These are phyloP conservation scores for Bombylius major DNA, from an alignment of 2,888 invertebrate genomes.

Conservation along the genomic window DNA sequence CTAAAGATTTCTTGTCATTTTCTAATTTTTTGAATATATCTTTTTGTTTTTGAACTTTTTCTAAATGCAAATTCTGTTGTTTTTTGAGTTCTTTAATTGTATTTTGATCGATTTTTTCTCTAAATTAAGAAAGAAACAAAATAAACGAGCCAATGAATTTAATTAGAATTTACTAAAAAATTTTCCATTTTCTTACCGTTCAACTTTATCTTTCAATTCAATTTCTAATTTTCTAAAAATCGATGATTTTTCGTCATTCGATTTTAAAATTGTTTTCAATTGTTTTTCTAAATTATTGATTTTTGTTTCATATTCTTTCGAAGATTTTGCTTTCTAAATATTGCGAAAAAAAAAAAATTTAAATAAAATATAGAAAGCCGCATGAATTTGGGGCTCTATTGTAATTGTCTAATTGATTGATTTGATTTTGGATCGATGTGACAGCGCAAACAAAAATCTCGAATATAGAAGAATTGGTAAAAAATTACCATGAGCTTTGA, in stretches of 20 bases:
- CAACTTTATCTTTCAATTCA: not conserved
- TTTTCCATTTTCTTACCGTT: not conserved
- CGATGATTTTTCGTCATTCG: not conserved
- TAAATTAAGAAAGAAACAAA: too few relatives aligned
- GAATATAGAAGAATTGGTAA: too few relatives aligned
- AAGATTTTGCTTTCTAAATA: too few relatives aligned
- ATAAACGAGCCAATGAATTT: too few relatives aligned
- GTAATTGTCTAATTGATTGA: too few relatives aligned
- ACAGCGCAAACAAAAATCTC: too few relatives aligned
- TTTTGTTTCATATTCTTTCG: not conserved
- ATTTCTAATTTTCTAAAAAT: not conserved
- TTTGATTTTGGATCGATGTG: too few relatives aligned
- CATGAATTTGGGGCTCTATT: too few relatives aligned
- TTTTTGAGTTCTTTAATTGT: slow-evolving; percentile 2
- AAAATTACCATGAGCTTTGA: too few relatives aligned
- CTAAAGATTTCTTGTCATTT: slow-evolving; percentile 3
- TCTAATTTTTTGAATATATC: slow-evolving; percentile 5
- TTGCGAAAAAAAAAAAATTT: too few relatives aligned
- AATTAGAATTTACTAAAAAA: too few relatives aligned
- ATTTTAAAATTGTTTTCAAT: not conserved
- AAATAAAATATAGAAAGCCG: too few relatives aligned
- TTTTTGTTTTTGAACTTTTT: not conserved
- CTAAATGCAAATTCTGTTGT: slow-evolving; percentile 3
- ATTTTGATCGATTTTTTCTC: not conserved
- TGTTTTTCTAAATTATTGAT: not conserved